These are phyloP conservation scores for Andrena camellia DNA, from an alignment of 2,888 invertebrate genomes.

Conservation along the genomic window DNA sequence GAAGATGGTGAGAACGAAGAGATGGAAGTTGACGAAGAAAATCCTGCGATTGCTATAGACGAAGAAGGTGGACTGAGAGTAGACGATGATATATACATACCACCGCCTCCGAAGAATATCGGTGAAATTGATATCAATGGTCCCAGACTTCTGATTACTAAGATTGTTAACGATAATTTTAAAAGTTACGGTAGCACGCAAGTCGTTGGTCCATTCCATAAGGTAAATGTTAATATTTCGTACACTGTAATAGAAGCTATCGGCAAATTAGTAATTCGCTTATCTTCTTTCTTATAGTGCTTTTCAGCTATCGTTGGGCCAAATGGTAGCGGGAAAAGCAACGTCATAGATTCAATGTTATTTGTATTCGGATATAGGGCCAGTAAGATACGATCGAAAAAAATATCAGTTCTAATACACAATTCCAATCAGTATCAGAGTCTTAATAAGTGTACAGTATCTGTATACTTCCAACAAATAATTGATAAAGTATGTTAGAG, in stretches of 20 bases:
- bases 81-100: slow-evolving; percentile 93
- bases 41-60: slow-evolving; percentile 73
- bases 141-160: slow-evolving; percentile 95
- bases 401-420: slow-evolving; percentile 96
- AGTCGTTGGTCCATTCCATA: slow-evolving; percentile 97
- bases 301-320: slow-evolving; percentile 99
- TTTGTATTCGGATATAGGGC: slow-evolving; percentile 99
- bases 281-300: slow-evolving; percentile 87
- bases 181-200: slow-evolving; percentile 97
- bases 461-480: slow-evolving; percentile 94
- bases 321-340: slow-evolving; percentile 99
- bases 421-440: slow-evolving; percentile 93
- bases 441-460: slow-evolving; percentile 92
- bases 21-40: slow-evolving; percentile 58
- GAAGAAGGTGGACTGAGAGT: slow-evolving; percentile 91
- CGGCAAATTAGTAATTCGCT: slow-evolving; percentile 3
- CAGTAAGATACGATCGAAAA: slow-evolving; percentile 97
- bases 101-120: slow-evolving; percentile 90
- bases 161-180: slow-evolving; percentile 97
- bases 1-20: background rate
- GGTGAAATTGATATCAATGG: slow-evolving; percentile 91
- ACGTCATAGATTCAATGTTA: slow-evolving; percentile 99
- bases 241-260: background rate
- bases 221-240: slow-evolving; percentile 87
- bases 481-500: slow-evolving; percentile 89